Conservation (phyloP, 2,113 vertebrate genomes). For the Camelus dromedarius region DNA sequence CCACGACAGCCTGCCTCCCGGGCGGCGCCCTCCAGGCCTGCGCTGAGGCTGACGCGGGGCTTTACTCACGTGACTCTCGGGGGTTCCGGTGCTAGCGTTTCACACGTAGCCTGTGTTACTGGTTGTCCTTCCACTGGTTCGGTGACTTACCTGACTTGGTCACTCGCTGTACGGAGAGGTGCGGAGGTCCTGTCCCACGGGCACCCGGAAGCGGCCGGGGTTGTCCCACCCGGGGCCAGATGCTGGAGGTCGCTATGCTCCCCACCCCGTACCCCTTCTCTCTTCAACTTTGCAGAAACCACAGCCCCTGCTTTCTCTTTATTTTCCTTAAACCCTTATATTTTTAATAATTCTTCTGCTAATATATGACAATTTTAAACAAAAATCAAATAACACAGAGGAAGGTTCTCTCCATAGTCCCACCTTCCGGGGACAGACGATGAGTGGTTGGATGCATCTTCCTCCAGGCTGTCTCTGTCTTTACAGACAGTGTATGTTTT, state of each 20-base stretch:
- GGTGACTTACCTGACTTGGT: too few species aligned
- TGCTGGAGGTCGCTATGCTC: background rate
- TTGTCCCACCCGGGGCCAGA: background rate
- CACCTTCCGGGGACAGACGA: fast-evolving
- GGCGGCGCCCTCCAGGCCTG: too few species aligned
- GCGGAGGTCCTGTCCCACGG: fast-evolving
- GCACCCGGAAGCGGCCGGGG: background rate
- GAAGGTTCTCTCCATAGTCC: too few species aligned
- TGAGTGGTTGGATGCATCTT: fast-evolving
- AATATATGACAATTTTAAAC: background rate
- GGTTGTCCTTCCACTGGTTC: too few species aligned
- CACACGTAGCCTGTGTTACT: too few species aligned
- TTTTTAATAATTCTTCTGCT: too few species aligned
- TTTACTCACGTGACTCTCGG: too few species aligned
- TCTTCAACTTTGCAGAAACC: fast-evolving
- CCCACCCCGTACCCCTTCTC: too few species aligned
- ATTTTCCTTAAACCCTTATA: background rate
- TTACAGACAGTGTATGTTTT: fast-evolving
- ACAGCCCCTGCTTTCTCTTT: background rate
- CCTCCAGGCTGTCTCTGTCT: fast-evolving
- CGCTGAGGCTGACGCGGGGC: too few species aligned
- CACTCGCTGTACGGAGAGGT: background rate
- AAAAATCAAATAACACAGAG: background rate
- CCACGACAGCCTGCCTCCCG: background rate
- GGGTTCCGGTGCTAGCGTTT: too few species aligned